A percentile compares a stretch with the other conserved stretches of the same genome.
Evolutionary conservation across 30 jellyfish, hydroid and myxozoan species (phyloP).

Genomic region (Hydractinia symbiolongicarpus): DNA sequence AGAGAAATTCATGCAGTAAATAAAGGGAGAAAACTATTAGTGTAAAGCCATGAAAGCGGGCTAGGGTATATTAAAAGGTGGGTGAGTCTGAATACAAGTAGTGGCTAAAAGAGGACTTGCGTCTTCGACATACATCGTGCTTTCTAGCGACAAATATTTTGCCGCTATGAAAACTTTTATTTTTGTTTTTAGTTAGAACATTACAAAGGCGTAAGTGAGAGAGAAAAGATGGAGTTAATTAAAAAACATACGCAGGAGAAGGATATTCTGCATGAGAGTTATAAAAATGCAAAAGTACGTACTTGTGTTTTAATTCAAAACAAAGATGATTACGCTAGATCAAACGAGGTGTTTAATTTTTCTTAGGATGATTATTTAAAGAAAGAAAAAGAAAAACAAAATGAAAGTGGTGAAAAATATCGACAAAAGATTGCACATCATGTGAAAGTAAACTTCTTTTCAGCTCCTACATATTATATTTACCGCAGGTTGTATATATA

Average conservation of each 20-base stretch:
- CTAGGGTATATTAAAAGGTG: too few relatives aligned
- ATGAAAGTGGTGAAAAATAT: conserved; percentile 1
- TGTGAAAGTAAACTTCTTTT: background rate
- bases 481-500: too few relatives aligned
- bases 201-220: background rate
- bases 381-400: background rate
- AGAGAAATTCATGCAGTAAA: background rate
- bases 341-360: background rate
- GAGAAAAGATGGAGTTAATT: conserved; percentile 1
- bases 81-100: too few relatives aligned
- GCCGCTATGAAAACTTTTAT: background rate
- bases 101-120: too few relatives aligned
- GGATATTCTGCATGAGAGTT: background rate
- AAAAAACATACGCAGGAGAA: background rate
- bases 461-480: background rate
- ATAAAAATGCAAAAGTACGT: background rate
- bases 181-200: background rate
- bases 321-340: background rate
- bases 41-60: too few relatives aligned
- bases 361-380: background rate
- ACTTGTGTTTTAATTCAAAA: background rate
- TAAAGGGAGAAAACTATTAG: background rate
- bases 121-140: too few relatives aligned
- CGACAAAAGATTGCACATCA: background rate
- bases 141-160: too few relatives aligned